Base-by-base conservation (phyloP, 1,140 invertebrate genomes). In the Platyscapa corneri region DNA sequence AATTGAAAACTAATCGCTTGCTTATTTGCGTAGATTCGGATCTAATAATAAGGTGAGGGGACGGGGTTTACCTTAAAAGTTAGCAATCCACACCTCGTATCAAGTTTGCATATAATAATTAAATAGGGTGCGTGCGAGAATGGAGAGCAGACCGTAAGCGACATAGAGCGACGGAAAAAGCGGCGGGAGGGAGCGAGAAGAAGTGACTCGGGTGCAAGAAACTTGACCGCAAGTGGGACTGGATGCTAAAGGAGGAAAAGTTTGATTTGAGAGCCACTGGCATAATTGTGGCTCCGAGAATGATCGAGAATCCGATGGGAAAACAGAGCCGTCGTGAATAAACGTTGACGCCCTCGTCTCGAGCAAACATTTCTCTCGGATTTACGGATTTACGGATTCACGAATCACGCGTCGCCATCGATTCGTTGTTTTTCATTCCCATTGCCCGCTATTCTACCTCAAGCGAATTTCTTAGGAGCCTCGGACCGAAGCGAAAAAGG, bases 291-390 rank as follows among this genome's bases (percentile, higher is more conserved):
- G 23, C 89, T 86, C 88, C 87, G 90, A 84, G 89, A 89, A 79
- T 88, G 84, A 88, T 87, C 87, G 87, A 90, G 89, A 90, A 91
- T 86, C 87, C 86, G 86, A 89, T 89, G 88, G 89, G 87, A 90
- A 88, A 81, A 70, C 89, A 90, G 82, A 82, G 64, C 16, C 83
- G 89, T 37, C 67, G 30, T 7, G 46, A 82, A 70, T 39, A 42
- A 10, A 1, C 82, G 30, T 42, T 18, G 12, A 83, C 42, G 78
- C 39, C 72, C 30, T 30, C 39, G 39, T n/a, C 39, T 75, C 14
- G 27, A 39, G 8, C 75, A 49, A 49, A 49, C 23, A 81, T 81
- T 72, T 81, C 49, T 39, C n/a, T 56, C 23, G 0, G 27, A 81
- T 32, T 79, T 70, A 14, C 65, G 37, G 20, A 42, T 27, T 46